A percentile compares a stretch with the other conserved stretches of the same genome.
Conservation (phyloP, 2,113 vertebrate genomes). For the Myotis davidii region DNA sequence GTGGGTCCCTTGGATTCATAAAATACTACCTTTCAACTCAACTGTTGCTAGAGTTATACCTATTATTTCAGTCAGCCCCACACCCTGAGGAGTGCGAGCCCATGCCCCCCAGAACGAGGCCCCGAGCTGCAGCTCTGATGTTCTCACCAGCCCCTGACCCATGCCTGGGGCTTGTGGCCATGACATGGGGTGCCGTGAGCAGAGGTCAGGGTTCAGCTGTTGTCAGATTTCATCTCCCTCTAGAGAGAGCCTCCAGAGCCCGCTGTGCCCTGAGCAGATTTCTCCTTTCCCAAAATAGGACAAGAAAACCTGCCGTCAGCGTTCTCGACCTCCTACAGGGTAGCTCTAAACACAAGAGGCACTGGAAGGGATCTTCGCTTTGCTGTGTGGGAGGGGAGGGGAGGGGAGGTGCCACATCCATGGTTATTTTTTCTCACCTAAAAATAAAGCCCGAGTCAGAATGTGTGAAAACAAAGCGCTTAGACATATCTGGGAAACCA, state of each 20-base stretch:
- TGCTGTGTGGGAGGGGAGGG: constrained; percentile 17
- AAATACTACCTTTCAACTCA: constrained; percentile 14
- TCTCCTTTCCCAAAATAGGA: constrained; percentile 65
- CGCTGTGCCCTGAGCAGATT: neutral
- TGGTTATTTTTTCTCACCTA: constrained; percentile 67
- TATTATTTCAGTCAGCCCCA: neutral
- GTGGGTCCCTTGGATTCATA: neutral
- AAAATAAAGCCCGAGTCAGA: constrained; percentile 75
- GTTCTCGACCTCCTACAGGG: constrained; percentile 43
- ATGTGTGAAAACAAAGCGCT: constrained; percentile 53
- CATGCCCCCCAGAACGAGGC: rapidly evolving
- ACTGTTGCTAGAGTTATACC: neutral
- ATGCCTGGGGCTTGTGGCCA: neutral
- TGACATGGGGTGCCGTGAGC: neutral
- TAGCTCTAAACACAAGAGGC: constrained; percentile 58
- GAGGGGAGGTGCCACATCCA: constrained; percentile 1
- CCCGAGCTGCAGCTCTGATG: neutral
- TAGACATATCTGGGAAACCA: neutral
- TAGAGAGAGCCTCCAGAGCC: neutral
- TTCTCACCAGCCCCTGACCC: neutral
- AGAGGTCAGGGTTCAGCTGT: neutral
- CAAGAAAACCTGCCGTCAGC: constrained; percentile 67
- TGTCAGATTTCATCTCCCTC: neutral
- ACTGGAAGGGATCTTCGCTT: constrained; percentile 39
- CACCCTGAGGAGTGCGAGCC: neutral